Conservation (phyloP, 2,113 vertebrate species). For the Saguinus imperator region DNA sequence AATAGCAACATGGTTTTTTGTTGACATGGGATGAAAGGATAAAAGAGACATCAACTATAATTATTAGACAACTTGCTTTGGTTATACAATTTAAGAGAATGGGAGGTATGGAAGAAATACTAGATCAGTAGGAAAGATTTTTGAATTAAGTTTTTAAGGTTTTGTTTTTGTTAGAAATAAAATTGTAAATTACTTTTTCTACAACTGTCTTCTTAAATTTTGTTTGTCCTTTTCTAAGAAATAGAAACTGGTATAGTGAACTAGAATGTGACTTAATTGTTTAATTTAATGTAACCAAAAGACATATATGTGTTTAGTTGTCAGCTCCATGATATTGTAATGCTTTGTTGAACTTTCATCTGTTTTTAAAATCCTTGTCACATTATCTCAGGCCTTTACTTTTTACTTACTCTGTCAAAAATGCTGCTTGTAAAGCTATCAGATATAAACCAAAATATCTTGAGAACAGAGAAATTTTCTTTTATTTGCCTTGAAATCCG, state of each 20-base stretch:
- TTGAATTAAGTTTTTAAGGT: not conserved
- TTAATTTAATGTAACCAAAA: not conserved
- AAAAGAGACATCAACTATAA: not conserved
- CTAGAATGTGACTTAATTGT: not conserved
- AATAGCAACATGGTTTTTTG: not conserved
- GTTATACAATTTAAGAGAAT: not conserved
- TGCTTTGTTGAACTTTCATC: not conserved
- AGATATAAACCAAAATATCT: not conserved
- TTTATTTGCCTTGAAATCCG: not conserved
- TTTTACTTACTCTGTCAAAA: not conserved
- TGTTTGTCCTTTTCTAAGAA: not conserved
- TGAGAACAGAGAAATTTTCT: not conserved
- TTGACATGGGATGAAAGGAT: not conserved
- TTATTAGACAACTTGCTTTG: not conserved
- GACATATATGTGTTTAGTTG: not conserved
- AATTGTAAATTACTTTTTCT: not conserved
- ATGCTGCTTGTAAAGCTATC: not conserved
- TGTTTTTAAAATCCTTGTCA: not conserved
- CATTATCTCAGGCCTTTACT: not conserved
- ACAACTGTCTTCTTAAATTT: not conserved
- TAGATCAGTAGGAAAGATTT: not conserved
- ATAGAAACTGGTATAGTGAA: not conserved
- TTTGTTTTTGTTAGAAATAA: not conserved
- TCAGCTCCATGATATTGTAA: not conserved
- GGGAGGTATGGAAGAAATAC: not conserved